These are phyloP conservation scores for Hippocampus barbouri DNA, from an alignment of 2,113 vertebrate species.

Conservation along the genomic window DNA sequence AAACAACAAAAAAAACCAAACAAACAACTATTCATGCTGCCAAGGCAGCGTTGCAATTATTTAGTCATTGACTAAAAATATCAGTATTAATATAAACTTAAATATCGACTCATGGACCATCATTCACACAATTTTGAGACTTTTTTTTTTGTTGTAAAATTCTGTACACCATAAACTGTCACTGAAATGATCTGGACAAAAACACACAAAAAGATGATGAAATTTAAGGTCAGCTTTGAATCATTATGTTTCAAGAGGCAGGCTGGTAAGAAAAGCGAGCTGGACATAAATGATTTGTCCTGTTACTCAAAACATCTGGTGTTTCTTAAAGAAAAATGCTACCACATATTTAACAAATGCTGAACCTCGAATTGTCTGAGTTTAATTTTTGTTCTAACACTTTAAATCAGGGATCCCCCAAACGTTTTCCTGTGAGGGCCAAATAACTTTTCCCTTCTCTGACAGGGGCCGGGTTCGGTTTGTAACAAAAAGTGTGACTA, in stretches of 20 bases:
- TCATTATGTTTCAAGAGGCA: constrained; percentile 73
- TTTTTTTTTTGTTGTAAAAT: constrained; percentile 28
- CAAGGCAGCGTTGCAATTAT: constrained; percentile 92
- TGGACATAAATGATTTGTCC: constrained; percentile 37
- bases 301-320: constrained; percentile 36
- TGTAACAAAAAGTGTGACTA: too few species aligned
- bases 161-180: constrained; percentile 51
- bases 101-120: constrained; percentile 79
- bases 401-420: too few species aligned
- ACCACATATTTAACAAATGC: constrained; percentile 27
- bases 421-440: too few species aligned
- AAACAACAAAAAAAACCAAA: neutral
- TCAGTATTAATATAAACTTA: constrained; percentile 89
- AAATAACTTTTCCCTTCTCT: too few species aligned
- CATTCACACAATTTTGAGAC: constrained; percentile 59
- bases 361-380: constrained; percentile 27
- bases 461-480: too few species aligned
- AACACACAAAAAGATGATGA: constrained; percentile 26
- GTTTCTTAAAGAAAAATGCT: constrained; percentile 28
- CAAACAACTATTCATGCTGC: constrained; percentile 87
- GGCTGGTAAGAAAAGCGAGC: constrained; percentile 51
- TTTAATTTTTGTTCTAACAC: constrained; percentile 22
- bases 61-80: constrained; percentile 99
- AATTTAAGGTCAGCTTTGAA: constrained; percentile 58
- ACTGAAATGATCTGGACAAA: constrained; percentile 38